A percentile compares a stretch with the other conserved stretches of the same genome.
Conservation (phyloP, 2,113 vertebrate genomes). For the Steatornis caripensis region DNA sequence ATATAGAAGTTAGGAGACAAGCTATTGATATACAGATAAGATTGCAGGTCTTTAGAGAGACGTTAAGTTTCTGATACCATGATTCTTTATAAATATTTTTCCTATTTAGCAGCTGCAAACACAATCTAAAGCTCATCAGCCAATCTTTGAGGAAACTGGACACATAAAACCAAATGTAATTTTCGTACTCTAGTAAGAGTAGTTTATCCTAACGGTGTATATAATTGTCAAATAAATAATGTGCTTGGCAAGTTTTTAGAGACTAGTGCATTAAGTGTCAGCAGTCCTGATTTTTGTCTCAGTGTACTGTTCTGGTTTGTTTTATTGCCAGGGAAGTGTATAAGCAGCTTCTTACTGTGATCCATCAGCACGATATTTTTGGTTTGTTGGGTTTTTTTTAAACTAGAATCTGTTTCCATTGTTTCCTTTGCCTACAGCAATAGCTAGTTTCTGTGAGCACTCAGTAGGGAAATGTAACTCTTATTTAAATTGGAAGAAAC, state of each 20-base stretch:
- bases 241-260: neutral
- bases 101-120: neutral
- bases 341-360: neutral
- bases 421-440: slow-evolving; percentile 17
- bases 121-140: neutral
- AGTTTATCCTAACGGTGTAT: neutral
- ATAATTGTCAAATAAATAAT: neutral
- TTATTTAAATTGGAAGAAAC: slow-evolving; percentile 29
- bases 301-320: neutral
- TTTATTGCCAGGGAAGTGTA: neutral
- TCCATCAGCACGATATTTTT: neutral
- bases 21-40: neutral
- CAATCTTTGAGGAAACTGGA: neutral
- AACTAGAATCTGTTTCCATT: neutral
- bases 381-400: neutral
- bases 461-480: slow-evolving; percentile 24
- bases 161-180: neutral
- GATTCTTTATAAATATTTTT: neutral
- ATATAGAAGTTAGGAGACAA: neutral
- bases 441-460: neutral
- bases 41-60: neutral
- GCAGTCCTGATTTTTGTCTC: neutral
- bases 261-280: neutral
- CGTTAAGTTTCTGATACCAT: neutral
- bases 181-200: neutral